These are phyloP conservation scores for Todiramphus chloris DNA, from an alignment of 2,113 vertebrate genomes.

Conservation along the genomic window DNA sequence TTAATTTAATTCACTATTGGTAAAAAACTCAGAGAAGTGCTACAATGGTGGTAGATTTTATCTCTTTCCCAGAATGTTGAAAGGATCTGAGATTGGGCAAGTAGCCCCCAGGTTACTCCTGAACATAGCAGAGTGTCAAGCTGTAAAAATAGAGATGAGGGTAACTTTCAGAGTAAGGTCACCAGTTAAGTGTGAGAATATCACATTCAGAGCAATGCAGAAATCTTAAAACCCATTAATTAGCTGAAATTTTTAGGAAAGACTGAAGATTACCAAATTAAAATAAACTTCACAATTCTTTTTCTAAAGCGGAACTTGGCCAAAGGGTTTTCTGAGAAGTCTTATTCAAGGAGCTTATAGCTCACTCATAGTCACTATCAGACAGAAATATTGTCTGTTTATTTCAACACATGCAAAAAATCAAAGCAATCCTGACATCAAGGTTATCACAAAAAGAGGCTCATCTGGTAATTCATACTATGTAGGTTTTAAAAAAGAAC, in stretches of 20 bases:
- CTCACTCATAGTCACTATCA: neutral
- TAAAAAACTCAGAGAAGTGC: neutral
- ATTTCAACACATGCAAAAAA: neutral
- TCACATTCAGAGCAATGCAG: neutral
- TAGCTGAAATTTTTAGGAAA: neutral
- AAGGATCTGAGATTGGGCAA: neutral
- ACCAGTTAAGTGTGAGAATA: neutral
- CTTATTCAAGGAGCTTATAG: neutral
- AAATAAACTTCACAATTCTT: neutral
- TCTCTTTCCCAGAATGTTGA: neutral
- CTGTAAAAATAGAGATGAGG: neutral
- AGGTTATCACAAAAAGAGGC: neutral
- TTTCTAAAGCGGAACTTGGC: neutral
- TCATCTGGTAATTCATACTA: neutral
- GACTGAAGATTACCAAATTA: neutral
- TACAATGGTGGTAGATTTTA: neutral
- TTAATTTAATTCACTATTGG: neutral
- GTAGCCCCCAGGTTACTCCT: neutral
- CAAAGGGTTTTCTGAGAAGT: neutral
- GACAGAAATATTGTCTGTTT: neutral
- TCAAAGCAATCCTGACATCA: neutral
- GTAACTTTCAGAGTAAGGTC: neutral
- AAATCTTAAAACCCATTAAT: neutral
- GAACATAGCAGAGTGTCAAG: neutral
- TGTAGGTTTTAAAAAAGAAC: neutral